Base-by-base conservation (phyloP, 2,888 invertebrate genomes). In the Ptycholaimellus sp. region DNA sequence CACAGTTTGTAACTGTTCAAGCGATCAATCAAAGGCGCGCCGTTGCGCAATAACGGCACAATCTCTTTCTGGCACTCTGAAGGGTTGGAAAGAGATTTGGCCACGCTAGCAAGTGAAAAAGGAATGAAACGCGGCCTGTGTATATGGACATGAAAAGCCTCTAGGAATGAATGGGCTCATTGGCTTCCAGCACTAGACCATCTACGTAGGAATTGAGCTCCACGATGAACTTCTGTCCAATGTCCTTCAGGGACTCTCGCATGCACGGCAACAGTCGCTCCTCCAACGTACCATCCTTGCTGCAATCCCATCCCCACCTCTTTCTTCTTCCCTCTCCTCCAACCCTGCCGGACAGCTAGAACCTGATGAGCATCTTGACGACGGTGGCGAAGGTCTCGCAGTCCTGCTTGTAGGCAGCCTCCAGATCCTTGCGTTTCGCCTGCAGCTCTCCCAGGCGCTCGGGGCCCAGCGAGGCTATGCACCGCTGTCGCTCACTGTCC, bases 341-440 rank as follows among this genome's bases (percentile, higher is more conserved):
- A n/a, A n/a, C n/a, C n/a, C n/a, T n/a, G n/a, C 16, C 30, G 50
- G 49, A 49, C n/a, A n/a, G n/a, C n/a, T n/a, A n/a, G n/a, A n/a
- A n/a, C n/a, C n/a, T 50, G 29, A 50, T 44, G 13, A 50, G 46
- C 44, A 50, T 49, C 39, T 50, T 50, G 5, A 51, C 46, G 7
- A 50, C 50, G 9, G 48, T 40, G 16, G 48, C 47, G 44, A 50
- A 50, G 9, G 50, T 51, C 33, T 50, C 50, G 40, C 50, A 50
- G 33, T 50, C 50, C 35, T 51, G 49, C 29, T 44, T 39, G 38
- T 50, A 50, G 19, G 46, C 42, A n/a, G n/a, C n/a, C n/a, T 23
- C 25, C 7, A 38, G 36, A 6, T 38, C 35, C 18, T 27, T 21
- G 7, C 38, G 35, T 18, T 38, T 38, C 19, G n/a, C 33, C 7